Conservation (phyloP, 2,113 vertebrate genomes). For the Haemorhous mexicanus region DNA sequence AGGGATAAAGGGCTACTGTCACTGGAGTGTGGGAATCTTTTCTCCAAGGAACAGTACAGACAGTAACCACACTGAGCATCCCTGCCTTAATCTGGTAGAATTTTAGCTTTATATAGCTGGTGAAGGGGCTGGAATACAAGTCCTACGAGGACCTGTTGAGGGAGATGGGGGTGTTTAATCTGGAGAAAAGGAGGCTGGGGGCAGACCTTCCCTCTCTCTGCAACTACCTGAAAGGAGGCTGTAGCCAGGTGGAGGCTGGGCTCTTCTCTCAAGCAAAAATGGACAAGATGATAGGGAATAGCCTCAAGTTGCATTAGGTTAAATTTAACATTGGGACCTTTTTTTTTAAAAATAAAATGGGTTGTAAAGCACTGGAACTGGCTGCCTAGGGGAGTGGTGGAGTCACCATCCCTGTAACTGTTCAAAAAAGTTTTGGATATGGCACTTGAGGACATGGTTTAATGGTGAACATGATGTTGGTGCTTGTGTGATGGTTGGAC, state of each 20-base stretch:
- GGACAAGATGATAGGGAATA: neutral
- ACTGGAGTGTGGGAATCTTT: neutral
- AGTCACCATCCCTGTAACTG: neutral
- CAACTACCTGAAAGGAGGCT: neutral
- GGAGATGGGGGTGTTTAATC: neutral
- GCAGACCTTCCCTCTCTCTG: neutral
- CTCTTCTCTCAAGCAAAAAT: neutral
- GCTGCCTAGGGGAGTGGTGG: neutral
- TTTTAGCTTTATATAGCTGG: neutral
- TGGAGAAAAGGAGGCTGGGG: neutral
- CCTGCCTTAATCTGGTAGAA: neutral
- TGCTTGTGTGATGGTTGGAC: neutral
- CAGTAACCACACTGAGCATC: neutral
- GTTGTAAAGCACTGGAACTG: neutral
- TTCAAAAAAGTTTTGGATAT: neutral
- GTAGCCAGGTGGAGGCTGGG: neutral
- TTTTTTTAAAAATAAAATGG: neutral
- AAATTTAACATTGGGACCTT: neutral
- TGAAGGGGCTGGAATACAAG: neutral
- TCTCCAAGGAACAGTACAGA: neutral
- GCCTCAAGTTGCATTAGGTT: neutral
- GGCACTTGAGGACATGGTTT: neutral
- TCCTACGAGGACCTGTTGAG: neutral
- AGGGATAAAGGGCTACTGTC: neutral
- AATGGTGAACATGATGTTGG: neutral